Evolutionary conservation across 2,888 invertebrate genomes (phyloP).

Genomic region (Erpobdella octoculata): DNA sequence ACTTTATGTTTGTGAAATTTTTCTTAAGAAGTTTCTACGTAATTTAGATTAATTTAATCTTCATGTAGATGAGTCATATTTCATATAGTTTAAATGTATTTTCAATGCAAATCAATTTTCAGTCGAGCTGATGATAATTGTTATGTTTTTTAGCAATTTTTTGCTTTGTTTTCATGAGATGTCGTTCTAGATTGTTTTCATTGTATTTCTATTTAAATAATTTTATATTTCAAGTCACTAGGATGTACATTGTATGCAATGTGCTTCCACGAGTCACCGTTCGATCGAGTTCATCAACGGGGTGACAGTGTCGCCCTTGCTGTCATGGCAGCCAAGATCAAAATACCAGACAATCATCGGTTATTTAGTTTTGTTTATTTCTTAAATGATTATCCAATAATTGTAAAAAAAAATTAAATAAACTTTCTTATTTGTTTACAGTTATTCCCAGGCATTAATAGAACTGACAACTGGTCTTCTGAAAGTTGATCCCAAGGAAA

Average conservation of each 20-base stretch:
- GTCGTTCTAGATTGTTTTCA: neutral
- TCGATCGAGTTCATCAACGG: constrained; percentile 71
- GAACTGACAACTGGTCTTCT: constrained; percentile 31
- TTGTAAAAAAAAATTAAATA: neutral
- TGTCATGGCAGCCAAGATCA: constrained; percentile 64
- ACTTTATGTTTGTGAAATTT: too few species aligned
- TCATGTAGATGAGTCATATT: too few species aligned
- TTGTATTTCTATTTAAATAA: neutral
- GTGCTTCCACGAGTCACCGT: constrained; percentile 76
- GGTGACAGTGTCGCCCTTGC: constrained; percentile 81
- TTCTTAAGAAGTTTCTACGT: too few species aligned
- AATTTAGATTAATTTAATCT: too few species aligned
- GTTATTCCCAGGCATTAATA: constrained; percentile 24
- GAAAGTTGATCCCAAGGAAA: constrained; percentile 27
- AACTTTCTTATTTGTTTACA: constrained; percentile 20
- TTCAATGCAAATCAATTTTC: neutral
- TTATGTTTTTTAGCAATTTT: neutral
- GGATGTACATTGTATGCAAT: constrained; percentile 78
- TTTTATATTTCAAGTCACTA: constrained; percentile 59
- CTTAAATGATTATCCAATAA: too few species aligned
- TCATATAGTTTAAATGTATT: too few species aligned
- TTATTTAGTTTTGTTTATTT: too few species aligned
- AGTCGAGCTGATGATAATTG: neutral
- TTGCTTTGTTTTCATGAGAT: neutral
- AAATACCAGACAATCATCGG: constrained; percentile 33